Evolutionary conservation across 2,113 vertebrate genomes (phyloP).

Genomic region (Rissa tridactyla): DNA sequence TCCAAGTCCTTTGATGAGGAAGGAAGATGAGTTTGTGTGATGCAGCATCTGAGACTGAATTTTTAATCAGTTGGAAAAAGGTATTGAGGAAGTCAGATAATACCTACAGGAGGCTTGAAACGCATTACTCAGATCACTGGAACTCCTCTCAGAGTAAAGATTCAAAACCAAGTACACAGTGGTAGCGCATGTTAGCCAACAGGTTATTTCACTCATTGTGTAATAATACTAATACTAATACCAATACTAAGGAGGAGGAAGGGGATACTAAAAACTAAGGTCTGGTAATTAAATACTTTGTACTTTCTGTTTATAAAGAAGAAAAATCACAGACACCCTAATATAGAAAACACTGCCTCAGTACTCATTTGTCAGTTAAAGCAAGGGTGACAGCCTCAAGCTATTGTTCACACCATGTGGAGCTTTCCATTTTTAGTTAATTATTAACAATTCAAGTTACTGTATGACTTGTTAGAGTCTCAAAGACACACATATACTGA

Average conservation of each 20-base stretch:
- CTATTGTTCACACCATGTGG: not conserved
- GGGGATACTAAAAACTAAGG: not conserved
- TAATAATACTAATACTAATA: not conserved
- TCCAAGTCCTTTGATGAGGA: not conserved
- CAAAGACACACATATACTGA: not conserved
- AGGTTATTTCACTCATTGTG: not conserved
- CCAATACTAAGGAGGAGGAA: not conserved
- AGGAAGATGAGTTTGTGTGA: not conserved
- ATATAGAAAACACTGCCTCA: not conserved
- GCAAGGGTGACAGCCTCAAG: not conserved
- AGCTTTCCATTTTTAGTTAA: not conserved
- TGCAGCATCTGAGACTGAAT: not conserved
- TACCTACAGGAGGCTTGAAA: not conserved
- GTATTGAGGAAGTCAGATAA: not conserved
- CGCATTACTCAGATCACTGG: not conserved
- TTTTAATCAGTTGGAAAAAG: not conserved
- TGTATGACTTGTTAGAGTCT: not conserved
- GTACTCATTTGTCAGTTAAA: not conserved
- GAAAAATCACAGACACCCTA: not conserved
- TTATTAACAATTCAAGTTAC: not conserved
- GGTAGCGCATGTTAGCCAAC: not conserved
- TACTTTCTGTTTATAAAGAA: not conserved
- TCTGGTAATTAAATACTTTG: not conserved
- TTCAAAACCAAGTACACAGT: not conserved
- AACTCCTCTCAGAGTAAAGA: not conserved